Conservation (phyloP, 2,113 vertebrate genomes). For the Vimba vimba region DNA sequence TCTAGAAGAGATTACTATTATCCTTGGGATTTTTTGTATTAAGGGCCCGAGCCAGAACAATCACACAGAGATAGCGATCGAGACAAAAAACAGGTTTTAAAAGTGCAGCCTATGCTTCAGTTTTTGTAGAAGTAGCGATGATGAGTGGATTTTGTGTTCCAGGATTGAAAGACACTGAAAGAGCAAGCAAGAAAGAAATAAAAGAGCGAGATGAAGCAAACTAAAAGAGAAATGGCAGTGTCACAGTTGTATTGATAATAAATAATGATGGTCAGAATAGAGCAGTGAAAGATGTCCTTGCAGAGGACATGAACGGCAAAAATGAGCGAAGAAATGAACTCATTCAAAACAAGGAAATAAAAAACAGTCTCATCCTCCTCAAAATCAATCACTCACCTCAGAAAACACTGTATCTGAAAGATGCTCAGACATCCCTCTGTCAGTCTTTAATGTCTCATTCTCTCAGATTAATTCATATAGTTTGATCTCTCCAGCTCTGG, state of each 20-base stretch:
- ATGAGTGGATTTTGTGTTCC: neutral
- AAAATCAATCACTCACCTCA: constrained; percentile 1
- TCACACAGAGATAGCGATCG: neutral
- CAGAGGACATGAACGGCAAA: neutral
- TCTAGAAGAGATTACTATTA: constrained; percentile 43
- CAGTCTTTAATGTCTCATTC: constrained; percentile 16
- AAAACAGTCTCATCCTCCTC: neutral
- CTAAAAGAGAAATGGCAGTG: neutral
- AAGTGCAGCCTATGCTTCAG: neutral
- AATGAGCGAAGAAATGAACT: neutral
- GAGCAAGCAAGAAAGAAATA: neutral
- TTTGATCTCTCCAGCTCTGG: constrained; percentile 20
- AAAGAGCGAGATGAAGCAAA: neutral
- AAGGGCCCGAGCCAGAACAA: neutral
- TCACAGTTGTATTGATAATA: constrained; percentile 20
- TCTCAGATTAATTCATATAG: constrained; percentile 36
- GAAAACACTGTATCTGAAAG: neutral
- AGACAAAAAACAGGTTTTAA: neutral
- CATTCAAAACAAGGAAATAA: neutral
- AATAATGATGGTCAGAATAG: neutral
- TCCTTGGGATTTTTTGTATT: constrained; percentile 15
- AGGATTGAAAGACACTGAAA: neutral
- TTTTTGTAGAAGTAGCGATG: no score
- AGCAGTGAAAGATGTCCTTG: constrained; percentile 13
- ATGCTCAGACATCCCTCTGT: neutral